phyloP scores from a whole-genome alignment of 2,888 invertebrate species.

The Hirudinaria manillensis region DNA sequence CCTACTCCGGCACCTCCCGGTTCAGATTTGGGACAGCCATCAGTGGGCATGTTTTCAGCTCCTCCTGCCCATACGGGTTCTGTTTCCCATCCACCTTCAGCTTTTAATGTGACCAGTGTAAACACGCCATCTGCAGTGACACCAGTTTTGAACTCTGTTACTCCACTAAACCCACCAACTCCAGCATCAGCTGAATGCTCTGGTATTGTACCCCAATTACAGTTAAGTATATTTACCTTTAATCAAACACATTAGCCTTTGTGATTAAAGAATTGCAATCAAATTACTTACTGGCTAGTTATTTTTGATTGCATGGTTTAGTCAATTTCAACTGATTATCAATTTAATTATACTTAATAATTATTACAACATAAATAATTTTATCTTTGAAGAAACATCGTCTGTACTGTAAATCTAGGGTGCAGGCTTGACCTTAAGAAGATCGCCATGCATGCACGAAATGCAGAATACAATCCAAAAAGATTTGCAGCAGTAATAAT shows the following conservation, averaged over 20 bases:
- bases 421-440: slow-evolving; percentile 91
- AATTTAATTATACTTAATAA: no score
- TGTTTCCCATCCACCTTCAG: slow-evolving; percentile 30
- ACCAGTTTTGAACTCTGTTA: slow-evolving; percentile 56
- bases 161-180: slow-evolving; percentile 61
- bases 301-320: no score
- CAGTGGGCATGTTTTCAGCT: slow-evolving; percentile 27
- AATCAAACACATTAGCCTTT: no score
- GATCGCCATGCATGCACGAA: slow-evolving; percentile 92
- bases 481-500: slow-evolving; percentile 98
- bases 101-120: slow-evolving; percentile 48
- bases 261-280: no score
- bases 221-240: slow-evolving; percentile 58
- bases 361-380: slow-evolving; percentile 15
- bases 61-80: slow-evolving; percentile 31
- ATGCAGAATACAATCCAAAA: slow-evolving; percentile 98
- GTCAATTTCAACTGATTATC: no score
- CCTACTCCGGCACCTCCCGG: slow-evolving; percentile 34
- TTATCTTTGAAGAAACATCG: slow-evolving; percentile 72
- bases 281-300: no score
- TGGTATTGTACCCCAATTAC: slow-evolving; percentile 84
- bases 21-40: slow-evolving; percentile 25
- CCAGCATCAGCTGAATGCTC: slow-evolving; percentile 71
- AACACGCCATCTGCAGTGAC: slow-evolving; percentile 63
- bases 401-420: slow-evolving; percentile 88